Percentiles rank a stretch among this genome's conserved stretches.
phyloP scores from a whole-genome alignment of 2,113 vertebrate genomes.

The Gobiocypris rarus region DNA sequence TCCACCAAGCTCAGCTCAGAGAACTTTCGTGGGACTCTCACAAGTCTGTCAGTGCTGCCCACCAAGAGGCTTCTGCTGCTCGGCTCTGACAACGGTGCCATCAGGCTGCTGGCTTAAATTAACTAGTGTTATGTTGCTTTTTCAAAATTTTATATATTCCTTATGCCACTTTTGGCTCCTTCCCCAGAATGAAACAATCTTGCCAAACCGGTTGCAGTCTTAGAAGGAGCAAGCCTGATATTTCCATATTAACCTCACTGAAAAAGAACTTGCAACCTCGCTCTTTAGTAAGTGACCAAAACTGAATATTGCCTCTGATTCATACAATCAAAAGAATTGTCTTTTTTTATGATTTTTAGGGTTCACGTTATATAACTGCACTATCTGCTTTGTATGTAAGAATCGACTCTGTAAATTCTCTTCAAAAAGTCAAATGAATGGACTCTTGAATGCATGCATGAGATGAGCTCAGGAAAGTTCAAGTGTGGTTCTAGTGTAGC shows the following conservation, averaged over 20 bases:
- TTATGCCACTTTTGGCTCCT: conserved; percentile 47
- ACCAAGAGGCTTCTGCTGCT: conserved; percentile 93
- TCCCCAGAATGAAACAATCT: conserved; percentile 50
- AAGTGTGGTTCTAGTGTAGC: conserved; percentile 66
- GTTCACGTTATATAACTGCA: conserved; percentile 50
- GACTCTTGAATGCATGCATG: conserved; percentile 63
- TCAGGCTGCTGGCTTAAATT: conserved; percentile 87
- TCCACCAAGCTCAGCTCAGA: conserved; percentile 94
- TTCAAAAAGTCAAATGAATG: conserved; percentile 54
- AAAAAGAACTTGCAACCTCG: conserved; percentile 52
- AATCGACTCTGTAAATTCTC: conserved; percentile 51
- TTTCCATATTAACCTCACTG: conserved; percentile 52
- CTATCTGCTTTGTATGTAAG: conserved; percentile 48
- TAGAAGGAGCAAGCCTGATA: conserved; percentile 56
- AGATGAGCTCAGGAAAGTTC: conserved; percentile 77
- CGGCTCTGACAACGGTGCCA: conserved; percentile 91
- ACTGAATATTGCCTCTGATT: conserved; percentile 46
- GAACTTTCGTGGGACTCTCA: conserved; percentile 95
- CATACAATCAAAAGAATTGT: conserved; percentile 46
- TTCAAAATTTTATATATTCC: conserved; percentile 43
- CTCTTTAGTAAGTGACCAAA: conserved; percentile 61
- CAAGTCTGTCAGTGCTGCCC: conserved; percentile 91
- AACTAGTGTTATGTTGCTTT: conserved; percentile 46
- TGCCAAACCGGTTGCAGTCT: conserved; percentile 48
- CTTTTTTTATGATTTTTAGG: conserved; percentile 54